A percentile compares a stretch with the other conserved stretches of the same genome.
These are phyloP conservation scores for Myoxocephalus aenaeus DNA, from an alignment of 2,797 vertebrate genomes.

Conservation along the genomic window DNA sequence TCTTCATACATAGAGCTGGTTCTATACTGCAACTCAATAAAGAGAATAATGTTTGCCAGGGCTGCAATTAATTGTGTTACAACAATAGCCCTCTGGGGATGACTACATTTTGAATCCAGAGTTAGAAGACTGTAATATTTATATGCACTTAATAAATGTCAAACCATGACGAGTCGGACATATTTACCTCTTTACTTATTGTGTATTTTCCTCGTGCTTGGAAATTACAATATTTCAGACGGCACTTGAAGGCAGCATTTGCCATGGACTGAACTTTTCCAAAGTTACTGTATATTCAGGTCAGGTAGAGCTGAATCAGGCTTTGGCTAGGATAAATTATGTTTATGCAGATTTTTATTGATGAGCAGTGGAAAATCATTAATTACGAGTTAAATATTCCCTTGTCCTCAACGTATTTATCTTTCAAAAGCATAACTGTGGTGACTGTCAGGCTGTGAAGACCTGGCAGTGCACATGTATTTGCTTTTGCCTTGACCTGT, in stretches of 20 bases:
- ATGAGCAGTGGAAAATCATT: background rate
- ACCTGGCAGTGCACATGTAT: background rate
- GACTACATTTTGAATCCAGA: background rate
- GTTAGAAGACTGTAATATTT: background rate
- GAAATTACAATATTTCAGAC: conserved; percentile 9
- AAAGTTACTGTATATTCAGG: background rate
- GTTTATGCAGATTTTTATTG: conserved; percentile 2
- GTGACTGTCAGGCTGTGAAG: background rate
- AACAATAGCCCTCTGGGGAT: background rate
- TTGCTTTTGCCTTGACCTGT: conserved; percentile 4
- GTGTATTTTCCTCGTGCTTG: background rate
- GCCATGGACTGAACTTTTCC: conserved; percentile 8
- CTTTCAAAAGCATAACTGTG: background rate
- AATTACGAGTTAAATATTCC: background rate
- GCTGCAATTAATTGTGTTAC: background rate
- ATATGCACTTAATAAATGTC: background rate
- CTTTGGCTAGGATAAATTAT: background rate
- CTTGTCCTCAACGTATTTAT: background rate
- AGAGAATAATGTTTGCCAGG: background rate
- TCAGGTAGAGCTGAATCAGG: background rate
- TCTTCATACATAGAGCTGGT: background rate
- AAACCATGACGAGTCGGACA: background rate
- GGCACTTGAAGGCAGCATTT: conserved; percentile 9
- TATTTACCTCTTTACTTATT: conserved; percentile 1
- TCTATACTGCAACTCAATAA: background rate